phyloP scores from a whole-genome alignment of 2,797 vertebrate species.

The Siniperca undulata region DNA sequence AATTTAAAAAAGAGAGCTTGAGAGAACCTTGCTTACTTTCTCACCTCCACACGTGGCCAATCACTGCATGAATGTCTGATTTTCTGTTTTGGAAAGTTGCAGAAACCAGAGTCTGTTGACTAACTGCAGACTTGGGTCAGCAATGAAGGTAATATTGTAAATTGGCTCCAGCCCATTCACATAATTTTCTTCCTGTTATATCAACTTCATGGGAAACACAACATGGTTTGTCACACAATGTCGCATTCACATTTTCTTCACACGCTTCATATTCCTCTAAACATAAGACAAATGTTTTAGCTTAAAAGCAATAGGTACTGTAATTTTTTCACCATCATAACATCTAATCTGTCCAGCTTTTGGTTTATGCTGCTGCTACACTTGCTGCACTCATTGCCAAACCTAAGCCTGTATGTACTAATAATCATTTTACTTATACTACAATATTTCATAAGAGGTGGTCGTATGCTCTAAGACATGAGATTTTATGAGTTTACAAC shows the following conservation, averaged over 20 bases:
- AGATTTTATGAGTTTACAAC: background rate
- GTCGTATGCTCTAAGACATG: background rate
- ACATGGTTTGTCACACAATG: slow-evolving; percentile 2
- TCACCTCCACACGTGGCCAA: background rate
- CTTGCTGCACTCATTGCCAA: background rate
- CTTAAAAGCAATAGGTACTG: background rate
- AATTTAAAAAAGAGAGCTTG: background rate
- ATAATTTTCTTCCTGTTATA: slow-evolving; percentile 8
- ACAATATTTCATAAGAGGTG: slow-evolving; percentile 6
- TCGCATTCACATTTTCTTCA: background rate
- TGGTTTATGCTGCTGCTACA: background rate
- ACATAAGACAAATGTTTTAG: background rate
- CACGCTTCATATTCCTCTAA: background rate
- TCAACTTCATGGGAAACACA: background rate
- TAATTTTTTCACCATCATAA: background rate
- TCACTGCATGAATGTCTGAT: no score
- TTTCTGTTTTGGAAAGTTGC: no score
- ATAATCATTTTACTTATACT: background rate
- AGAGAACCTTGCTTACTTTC: background rate
- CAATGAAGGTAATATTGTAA: slow-evolving; percentile 18
- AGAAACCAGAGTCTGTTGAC: slow-evolving; percentile 6
- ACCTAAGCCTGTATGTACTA: background rate
- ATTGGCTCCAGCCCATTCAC: background rate
- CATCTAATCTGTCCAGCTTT: background rate
- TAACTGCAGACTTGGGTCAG: slow-evolving; percentile 6